Evolutionary conservation across 2,888 invertebrate genomes (phyloP), one percentile per base, ranked within the genome.

Genomic region (Brachycybe producta): DNA sequence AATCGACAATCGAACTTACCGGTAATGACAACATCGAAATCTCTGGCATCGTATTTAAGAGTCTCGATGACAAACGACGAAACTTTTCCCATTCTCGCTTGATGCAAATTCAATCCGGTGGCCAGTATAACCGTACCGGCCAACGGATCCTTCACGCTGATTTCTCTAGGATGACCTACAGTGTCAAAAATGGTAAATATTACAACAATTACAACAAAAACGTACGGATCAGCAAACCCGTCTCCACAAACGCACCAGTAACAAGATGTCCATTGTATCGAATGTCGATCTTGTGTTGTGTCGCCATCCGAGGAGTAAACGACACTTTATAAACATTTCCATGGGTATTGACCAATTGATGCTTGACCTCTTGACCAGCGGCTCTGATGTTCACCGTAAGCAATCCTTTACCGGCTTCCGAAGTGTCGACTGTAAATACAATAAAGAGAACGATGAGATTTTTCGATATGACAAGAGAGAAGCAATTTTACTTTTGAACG

Each of bases 51-150:
- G 42, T 83, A 74, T 3, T 87, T 86, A 5, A 85, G 74, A 0
- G 90, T 90, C 64, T 88, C 86, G 54, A 94, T 86, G 41, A 84
- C 80, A 70, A 92, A 91, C 0, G 82, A 82, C 0, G 87, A 83
- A 1, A 84, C 80, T 63, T 82, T 79, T 21, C 83, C 80, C 26
- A 84, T 79, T 58, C 82, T 78, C 11, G 88, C 81, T 64, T 88
- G 86, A 68, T 91, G 88, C 17, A 91, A 70, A 0, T 90, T 90
- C 38, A 83, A 67, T 0, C 86, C 85, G 32, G 82, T 81, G 3
- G 87, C 80, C 8, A 78, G 75, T 24, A 82, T 78, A 67, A 82
- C 81, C 52, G 82, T 77, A 13, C 81, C 80, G 24, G 79, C 77
- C 17, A 79, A 78, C 5, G 82, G 79, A 70, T 60, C 74, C 47